A percentile compares a stretch with the other conserved stretches of the same genome.
These are phyloP conservation scores for Lepidochrysops patricia DNA, from an alignment of 2,888 invertebrate genomes.

Conservation along the genomic window DNA sequence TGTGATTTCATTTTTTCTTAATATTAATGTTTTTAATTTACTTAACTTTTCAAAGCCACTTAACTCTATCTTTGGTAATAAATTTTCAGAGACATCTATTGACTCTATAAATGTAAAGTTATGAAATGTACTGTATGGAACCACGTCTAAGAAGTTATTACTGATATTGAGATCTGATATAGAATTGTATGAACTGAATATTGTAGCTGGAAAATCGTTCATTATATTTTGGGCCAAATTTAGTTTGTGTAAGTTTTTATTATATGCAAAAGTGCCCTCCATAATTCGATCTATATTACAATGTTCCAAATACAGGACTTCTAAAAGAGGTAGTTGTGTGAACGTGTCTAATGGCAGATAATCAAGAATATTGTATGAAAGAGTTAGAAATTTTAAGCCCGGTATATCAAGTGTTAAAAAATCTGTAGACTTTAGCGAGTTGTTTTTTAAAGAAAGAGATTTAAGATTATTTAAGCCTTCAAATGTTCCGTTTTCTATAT, in stretches of 20 bases:
- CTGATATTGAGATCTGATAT: slow-evolving; percentile 84
- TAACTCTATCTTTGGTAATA: slow-evolving; percentile 81
- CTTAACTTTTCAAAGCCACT: slow-evolving; percentile 59
- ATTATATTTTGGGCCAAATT: slow-evolving; percentile 84
- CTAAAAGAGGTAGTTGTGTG: slow-evolving; percentile 84
- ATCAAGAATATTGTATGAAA: slow-evolving; percentile 87
- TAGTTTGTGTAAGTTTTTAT: slow-evolving; percentile 82
- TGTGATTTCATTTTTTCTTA: slow-evolving; percentile 62
- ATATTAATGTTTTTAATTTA: slow-evolving; percentile 53
- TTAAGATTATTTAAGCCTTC: slow-evolving; percentile 83
- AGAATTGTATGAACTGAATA: slow-evolving; percentile 80
- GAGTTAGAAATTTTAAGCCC: slow-evolving; percentile 80
- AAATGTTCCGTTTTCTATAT: slow-evolving; percentile 85
- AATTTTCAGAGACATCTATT: slow-evolving; percentile 80
- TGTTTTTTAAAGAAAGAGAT: slow-evolving; percentile 84
- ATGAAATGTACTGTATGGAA: slow-evolving; percentile 84
- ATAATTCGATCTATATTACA: slow-evolving; percentile 81
- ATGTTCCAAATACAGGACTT: slow-evolving; percentile 80
- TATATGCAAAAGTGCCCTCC: slow-evolving; percentile 80
- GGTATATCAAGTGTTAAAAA: slow-evolving; percentile 83
- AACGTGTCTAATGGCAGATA: slow-evolving; percentile 81
- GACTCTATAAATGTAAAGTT: slow-evolving; percentile 84
- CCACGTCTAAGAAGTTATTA: slow-evolving; percentile 81
- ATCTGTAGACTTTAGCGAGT: slow-evolving; percentile 80
- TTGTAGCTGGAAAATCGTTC: slow-evolving; percentile 75